These are phyloP conservation scores for Heteromormyrus szaboi DNA, from an alignment of 2,797 vertebrate genomes.

Conservation along the genomic window DNA sequence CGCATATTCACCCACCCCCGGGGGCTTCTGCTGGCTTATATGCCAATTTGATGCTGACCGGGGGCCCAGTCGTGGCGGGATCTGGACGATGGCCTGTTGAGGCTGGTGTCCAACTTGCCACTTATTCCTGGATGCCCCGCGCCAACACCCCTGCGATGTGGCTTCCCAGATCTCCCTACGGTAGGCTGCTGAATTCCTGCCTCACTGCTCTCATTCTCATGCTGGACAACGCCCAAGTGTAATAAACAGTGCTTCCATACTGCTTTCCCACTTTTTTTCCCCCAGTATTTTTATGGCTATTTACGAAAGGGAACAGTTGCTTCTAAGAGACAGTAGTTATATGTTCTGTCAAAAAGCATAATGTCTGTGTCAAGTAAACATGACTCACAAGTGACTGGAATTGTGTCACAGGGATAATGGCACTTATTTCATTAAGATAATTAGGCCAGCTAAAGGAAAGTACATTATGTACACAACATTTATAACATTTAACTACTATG, in stretches of 20 bases:
- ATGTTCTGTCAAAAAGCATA: neutral
- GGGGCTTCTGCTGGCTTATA: conserved; percentile 74
- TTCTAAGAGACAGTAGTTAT: neutral
- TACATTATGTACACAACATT: neutral
- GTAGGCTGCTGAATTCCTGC: conserved; percentile 49
- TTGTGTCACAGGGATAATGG: neutral
- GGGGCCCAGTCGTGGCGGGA: conserved; percentile 70
- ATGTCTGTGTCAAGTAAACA: neutral
- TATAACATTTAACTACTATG: conserved; percentile 1
- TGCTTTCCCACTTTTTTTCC: neutral
- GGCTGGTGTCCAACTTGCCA: conserved; percentile 73
- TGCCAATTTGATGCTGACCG: conserved; percentile 86
- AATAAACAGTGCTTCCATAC: neutral
- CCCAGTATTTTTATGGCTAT: conserved; percentile 15
- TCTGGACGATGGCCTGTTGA: conserved; percentile 84
- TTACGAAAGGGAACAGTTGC: neutral
- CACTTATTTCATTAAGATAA: conserved; percentile 1
- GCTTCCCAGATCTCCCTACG: conserved; percentile 84
- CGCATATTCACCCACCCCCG: conserved; percentile 76
- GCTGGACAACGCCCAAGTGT: neutral
- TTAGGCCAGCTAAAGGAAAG: neutral
- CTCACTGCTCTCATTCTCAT: neutral
- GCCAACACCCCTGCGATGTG: conserved; percentile 84
- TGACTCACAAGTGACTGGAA: neutral
- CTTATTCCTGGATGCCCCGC: conserved; percentile 85